These are phyloP conservation scores for Sakesphorus luctuosus DNA, from an alignment of 2,113 vertebrate species.

Conservation along the genomic window DNA sequence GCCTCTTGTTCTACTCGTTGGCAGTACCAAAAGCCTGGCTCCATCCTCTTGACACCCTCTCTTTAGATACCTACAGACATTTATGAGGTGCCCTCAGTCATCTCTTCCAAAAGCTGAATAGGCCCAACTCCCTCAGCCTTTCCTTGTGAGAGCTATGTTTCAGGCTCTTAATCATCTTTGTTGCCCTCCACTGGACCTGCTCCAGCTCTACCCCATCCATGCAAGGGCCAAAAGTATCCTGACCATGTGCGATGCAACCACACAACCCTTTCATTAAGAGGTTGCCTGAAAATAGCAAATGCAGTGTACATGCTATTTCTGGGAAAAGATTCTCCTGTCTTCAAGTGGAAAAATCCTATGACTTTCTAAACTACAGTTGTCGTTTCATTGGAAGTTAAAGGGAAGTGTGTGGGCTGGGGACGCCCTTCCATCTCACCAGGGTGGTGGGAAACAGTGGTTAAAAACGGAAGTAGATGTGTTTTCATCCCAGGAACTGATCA, in stretches of 20 bases:
- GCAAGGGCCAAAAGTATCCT: fast-evolving
- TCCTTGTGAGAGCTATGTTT: background rate
- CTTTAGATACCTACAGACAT: background rate
- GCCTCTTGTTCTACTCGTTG: background rate
- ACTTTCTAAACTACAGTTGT: background rate
- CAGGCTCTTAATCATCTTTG: background rate
- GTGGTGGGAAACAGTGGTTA: background rate
- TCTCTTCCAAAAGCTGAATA: background rate
- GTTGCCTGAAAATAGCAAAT: background rate
- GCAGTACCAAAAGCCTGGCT: background rate
- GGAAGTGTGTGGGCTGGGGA: background rate
- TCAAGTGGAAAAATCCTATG: background rate
- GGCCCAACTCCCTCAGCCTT: background rate
- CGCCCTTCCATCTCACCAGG: background rate
- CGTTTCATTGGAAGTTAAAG: background rate
- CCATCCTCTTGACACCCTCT: background rate
- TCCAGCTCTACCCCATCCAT: background rate
- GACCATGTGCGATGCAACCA: fast-evolving
- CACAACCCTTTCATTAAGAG: background rate
- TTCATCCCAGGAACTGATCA: too few relatives aligned
- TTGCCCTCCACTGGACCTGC: background rate
- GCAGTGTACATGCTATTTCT: background rate
- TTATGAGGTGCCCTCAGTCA: too few relatives aligned
- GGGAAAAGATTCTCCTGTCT: background rate
- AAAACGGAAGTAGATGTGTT: background rate